Conservation (phyloP, 2,797 vertebrate species). For the Pagetopsis macropterus region DNA sequence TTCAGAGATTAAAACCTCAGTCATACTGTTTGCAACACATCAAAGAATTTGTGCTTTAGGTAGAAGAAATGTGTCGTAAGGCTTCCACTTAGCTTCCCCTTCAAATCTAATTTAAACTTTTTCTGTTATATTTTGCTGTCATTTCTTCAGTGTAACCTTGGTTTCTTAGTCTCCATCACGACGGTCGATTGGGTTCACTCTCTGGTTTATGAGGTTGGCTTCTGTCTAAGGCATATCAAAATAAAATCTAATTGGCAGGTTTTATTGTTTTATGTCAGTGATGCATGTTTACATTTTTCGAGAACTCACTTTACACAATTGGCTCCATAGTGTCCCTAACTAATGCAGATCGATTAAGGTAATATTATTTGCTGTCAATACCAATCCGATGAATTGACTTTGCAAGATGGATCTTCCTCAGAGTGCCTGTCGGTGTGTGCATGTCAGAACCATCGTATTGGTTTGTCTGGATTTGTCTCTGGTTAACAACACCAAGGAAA, state of each 20-base stretch:
- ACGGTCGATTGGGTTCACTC: no score
- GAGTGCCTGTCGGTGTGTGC: conserved; percentile 33
- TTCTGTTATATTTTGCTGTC: conserved; percentile 10
- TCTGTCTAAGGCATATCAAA: neutral
- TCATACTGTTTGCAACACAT: conserved; percentile 32
- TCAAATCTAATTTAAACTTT: conserved; percentile 14
- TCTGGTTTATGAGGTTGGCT: neutral
- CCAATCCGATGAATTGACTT: conserved; percentile 44
- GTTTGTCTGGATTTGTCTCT: conserved; percentile 36
- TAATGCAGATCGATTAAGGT: conserved; percentile 33
- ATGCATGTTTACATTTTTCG: neutral
- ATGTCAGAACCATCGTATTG: conserved; percentile 16
- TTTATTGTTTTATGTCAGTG: neutral
- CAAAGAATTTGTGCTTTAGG: conserved; percentile 45
- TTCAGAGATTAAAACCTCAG: conserved; percentile 41
- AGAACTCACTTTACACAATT: neutral
- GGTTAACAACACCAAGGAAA: conserved; percentile 41
- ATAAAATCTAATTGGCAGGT: neutral
- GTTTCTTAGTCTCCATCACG: neutral
- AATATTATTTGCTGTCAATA: conserved; percentile 41
- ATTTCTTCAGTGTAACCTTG: conserved; percentile 2
- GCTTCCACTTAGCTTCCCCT: neutral
- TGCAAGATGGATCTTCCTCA: conserved; percentile 27
- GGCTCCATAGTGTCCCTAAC: neutral
- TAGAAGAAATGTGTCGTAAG: conserved; percentile 21